Evolutionary conservation across 2,113 vertebrate species (phyloP), one percentile per base, ranked within the genome.

Genomic region (Maylandia zebra): DNA sequence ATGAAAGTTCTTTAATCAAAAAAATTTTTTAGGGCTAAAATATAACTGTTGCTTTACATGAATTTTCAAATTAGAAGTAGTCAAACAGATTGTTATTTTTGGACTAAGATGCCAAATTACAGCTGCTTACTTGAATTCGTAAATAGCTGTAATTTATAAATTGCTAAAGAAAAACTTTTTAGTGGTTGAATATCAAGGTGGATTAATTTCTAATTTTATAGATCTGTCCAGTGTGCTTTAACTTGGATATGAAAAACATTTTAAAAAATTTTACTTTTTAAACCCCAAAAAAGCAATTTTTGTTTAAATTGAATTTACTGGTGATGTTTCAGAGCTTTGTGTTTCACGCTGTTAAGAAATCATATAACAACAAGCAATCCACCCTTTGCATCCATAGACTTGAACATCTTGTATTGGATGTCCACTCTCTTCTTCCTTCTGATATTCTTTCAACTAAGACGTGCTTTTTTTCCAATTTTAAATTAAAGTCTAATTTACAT

Each of bases 261-360:
- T 30, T 16, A 1, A 59, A 30, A 59, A 4, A 0, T 10, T 1
- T 10, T 10, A 22, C 11, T 69, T 41, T 22, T 41, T 41, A 22
- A 8, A 41, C 7, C 19, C 11, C 3, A 32, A 32, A 30, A n/a
- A 17, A 48, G 24, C 16, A 32, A 19, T 50, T 17, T 48, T 27
- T 11, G 59, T 64, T 64, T 36, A 64, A 64, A 50, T 50, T 8
- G 27, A 50, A 76, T 32, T 48, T 17, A 76, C 16, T 50, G 41
- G 43, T 50, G 71, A 76, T 50, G 14, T 76, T 76, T 45, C 16
- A 30, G 10, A 76, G 43, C 24, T 76, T 45, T 48, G 24, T 76
- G 69, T 27, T 43, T 76, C 43, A 48, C 14, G 1, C 41, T 48
- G 41, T 45, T 38, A 66, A 66, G 34, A 66, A 19, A 76, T 76